Percentiles rank a stretch among this genome's conserved stretches.
Conservation (phyloP, 2,888 invertebrate species). For the Caenorhabditis sp. region DNA sequence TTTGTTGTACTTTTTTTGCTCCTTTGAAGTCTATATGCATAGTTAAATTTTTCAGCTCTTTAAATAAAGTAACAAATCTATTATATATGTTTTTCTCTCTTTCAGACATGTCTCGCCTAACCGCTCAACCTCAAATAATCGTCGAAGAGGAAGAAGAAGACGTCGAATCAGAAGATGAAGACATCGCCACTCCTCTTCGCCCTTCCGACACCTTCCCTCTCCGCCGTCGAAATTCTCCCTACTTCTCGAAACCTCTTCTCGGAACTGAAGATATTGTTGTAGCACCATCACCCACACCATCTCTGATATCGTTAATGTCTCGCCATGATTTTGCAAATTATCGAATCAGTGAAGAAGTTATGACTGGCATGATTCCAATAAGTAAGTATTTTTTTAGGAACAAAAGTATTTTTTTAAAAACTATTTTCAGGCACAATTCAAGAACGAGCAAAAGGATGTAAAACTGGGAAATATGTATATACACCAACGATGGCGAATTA, state of each 20-base stretch:
- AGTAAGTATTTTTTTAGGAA: not conserved
- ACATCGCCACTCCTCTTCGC: not conserved
- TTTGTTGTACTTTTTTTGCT: too few species aligned
- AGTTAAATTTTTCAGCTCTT: too few species aligned
- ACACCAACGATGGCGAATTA: slow-evolving; percentile 37
- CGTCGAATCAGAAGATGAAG: not conserved
- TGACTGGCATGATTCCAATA: slow-evolving; percentile 5
- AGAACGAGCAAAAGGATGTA: slow-evolving; percentile 23
- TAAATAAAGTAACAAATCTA: too few species aligned
- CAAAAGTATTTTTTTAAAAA: not conserved
- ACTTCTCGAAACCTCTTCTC: not conserved
- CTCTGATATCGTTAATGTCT: not conserved
- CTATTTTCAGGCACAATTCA: slow-evolving; percentile 32
- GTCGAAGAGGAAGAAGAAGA: slow-evolving; percentile 12
- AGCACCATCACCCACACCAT: slow-evolving; percentile 5
- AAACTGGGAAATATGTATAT: slow-evolving; percentile 29
- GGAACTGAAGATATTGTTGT: not conserved
- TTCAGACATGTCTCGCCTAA: not conserved
- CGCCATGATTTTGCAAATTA: not conserved
- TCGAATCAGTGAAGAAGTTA: not conserved
- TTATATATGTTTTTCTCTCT: too few species aligned
- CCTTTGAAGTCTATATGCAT: too few species aligned
- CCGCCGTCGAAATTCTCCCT: not conserved
- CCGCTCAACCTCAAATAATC: slow-evolving; percentile 25
- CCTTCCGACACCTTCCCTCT: not conserved